phyloP scores from a whole-genome alignment of 2,888 invertebrate species.

The Orthonevra nobilis region DNA sequence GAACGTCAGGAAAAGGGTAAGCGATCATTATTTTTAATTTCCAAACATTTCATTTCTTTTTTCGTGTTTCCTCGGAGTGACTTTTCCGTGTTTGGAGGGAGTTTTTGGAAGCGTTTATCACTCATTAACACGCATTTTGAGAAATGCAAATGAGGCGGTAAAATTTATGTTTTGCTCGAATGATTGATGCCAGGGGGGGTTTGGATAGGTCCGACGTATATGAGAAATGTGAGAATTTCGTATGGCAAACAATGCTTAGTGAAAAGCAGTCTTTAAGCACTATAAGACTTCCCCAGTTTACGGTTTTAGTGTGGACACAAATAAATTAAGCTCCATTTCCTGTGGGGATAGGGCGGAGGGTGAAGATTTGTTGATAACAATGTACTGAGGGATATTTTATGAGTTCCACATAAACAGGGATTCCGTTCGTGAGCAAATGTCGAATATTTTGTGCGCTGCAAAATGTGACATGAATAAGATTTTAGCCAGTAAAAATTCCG shows the following conservation, averaged over 20 bases:
- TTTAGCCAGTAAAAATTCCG: no score
- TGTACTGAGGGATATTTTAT: no score
- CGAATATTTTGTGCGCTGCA: no score
- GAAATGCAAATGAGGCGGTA: slow-evolving; percentile 64
- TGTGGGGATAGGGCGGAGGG: no score
- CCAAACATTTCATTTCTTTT: slow-evolving; percentile 26
- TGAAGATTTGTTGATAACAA: no score
- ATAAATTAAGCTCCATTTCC: slow-evolving; percentile 26
- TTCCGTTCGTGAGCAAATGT: no score
- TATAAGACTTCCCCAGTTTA: background rate
- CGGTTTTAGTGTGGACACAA: background rate
- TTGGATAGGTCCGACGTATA: slow-evolving; percentile 21
- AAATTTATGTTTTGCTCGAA: slow-evolving; percentile 54
- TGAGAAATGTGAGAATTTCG: slow-evolving; percentile 32
- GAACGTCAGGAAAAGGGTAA: slow-evolving; percentile 42
- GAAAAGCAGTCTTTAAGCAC: slow-evolving; percentile 19
- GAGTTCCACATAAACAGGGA: no score
- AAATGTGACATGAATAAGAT: no score
- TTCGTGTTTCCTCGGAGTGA: background rate
- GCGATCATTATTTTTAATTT: slow-evolving; percentile 62
- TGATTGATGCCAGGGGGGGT: slow-evolving; percentile 47
- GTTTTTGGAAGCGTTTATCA: slow-evolving; percentile 63
- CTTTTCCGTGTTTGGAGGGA: background rate
- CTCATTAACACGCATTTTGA: slow-evolving; percentile 68
- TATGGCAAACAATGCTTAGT: slow-evolving; percentile 11